phyloP scores from a whole-genome alignment of 2,797 vertebrate genomes.

The Protosalanx chinensis region DNA sequence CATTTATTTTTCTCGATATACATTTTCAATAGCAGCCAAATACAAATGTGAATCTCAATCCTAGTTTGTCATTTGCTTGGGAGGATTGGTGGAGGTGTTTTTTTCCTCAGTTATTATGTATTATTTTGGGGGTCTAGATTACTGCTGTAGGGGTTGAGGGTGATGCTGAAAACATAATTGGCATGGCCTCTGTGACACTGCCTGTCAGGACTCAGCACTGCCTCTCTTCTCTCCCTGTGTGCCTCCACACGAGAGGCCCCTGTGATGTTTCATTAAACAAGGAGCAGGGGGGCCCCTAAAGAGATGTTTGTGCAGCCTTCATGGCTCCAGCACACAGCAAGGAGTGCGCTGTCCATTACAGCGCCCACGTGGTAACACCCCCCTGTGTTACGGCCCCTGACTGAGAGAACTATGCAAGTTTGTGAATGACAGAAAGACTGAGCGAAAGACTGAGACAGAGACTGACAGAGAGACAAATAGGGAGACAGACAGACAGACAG shows the following conservation, averaged over 20 bases:
- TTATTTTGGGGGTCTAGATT: conserved; percentile 38
- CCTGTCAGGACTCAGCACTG: conserved; percentile 62
- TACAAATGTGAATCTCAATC: conserved; percentile 55
- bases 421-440: background rate
- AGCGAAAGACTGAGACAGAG: background rate
- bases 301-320: conserved; percentile 70
- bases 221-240: conserved; percentile 53
- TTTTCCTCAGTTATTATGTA: conserved; percentile 66
- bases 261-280: conserved; percentile 70
- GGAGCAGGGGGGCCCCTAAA: conserved; percentile 60
- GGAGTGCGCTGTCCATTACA: conserved; percentile 51
- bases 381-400: conserved; percentile 37
- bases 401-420: background rate
- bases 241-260: conserved; percentile 50
- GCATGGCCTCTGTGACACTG: conserved; percentile 66
- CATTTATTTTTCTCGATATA: background rate
- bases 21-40: conserved; percentile 31
- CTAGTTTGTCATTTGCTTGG: conserved; percentile 60
- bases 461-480: too few relatives aligned
- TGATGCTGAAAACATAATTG: conserved; percentile 73
- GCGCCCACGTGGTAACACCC: conserved; percentile 40
- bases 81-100: conserved; percentile 48
- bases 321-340: conserved; percentile 65
- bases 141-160: conserved; percentile 30
- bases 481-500: too few relatives aligned